Evolutionary conservation across 2,113 vertebrate species (phyloP), one percentile per base, ranked within the genome.

Genomic region (Spea multiplicata): DNA sequence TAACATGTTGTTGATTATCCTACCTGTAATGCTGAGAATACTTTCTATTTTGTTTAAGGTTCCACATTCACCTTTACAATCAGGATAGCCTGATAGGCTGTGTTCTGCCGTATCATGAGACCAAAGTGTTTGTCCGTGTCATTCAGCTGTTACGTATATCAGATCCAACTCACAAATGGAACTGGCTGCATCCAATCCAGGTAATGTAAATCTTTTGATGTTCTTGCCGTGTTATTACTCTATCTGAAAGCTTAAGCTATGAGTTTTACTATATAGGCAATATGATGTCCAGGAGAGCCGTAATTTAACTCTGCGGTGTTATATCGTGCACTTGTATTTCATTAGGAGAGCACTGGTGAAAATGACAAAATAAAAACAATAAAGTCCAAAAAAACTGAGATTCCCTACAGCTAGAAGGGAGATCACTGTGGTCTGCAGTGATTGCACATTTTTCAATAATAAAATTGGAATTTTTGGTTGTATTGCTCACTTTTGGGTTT

Each of bases 11-110:
- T 30, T 30, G 30, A 30, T 30, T 30, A 30, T 30, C 30, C 2
- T 30, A 5, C 55, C 55, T 59, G 48, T 5, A 30, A 12, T 30
- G 12, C 3, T 55, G 55, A 30, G 50, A 66, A 59, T 66, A n/a
- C 46, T 49, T 66, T 0, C 83, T 3, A 44, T 47, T 47, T 84
- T 68, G 7, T 83, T 81, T 73, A 84, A 99, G 97, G 73, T 99
- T 99, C 87, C 96, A 99, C 81, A 90, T 99, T 62, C 96, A 99
- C 74, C 91, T 95, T 78, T 99, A 98, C 73, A 98, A 98, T 83
- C 74, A 86, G 5, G 95, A 99, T 80, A 93, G 90, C 83, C 90
- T 99, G 85, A 87, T 99, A 74, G 94, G 93, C 75, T 99, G 96
- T 73, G 92, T 87, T 44, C 86, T 99, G 57, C 97, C 97, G 0